These are phyloP conservation scores for Columba livia DNA, from an alignment of 2,113 vertebrate genomes.

Conservation along the genomic window DNA sequence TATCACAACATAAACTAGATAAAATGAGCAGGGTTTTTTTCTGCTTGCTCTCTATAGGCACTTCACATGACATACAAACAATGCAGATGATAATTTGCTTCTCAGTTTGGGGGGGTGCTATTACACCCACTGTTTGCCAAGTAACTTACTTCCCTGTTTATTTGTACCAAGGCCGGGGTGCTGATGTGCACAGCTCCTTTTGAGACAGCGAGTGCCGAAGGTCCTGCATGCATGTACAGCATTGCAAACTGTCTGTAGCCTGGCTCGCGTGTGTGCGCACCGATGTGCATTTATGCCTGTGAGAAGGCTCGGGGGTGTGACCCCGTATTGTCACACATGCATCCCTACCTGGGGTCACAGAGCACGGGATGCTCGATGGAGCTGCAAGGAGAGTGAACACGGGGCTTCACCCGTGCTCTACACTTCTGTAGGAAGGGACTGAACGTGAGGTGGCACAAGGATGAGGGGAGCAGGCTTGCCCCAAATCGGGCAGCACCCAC, in stretches of 20 bases:
- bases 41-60: not conserved
- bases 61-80: not conserved
- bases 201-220: not conserved
- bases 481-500: fast-evolving
- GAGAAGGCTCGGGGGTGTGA: no score
- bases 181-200: not conserved
- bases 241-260: fast-evolving
- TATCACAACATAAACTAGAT: not conserved
- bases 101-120: not conserved
- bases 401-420: fast-evolving
- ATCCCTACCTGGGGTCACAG: not conserved
- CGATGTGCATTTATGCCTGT: fast-evolving
- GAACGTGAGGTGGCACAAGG: fast-evolving
- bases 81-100: not conserved
- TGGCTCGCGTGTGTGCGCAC: fast-evolving
- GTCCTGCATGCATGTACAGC: fast-evolving
- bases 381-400: fast-evolving
- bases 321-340: not conserved
- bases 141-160: not conserved
- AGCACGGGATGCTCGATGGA: fast-evolving
- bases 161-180: not conserved
- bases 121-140: not conserved
- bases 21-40: not conserved
- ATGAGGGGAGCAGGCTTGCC: not conserved
- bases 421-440: not conserved